phyloP scores from a whole-genome alignment of 2,113 vertebrate species.

The Gambusia affinis region DNA sequence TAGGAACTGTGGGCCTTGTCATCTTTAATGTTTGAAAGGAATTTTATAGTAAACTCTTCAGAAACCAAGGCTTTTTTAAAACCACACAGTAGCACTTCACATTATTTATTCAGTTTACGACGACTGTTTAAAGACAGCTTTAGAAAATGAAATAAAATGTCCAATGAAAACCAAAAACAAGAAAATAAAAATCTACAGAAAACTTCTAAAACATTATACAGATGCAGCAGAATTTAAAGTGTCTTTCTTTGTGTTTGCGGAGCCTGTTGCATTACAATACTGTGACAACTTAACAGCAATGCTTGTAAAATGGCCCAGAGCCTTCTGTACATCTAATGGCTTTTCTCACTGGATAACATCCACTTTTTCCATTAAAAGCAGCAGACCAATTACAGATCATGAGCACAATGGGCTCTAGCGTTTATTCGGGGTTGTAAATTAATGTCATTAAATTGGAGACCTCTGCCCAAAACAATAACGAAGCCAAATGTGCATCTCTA shows the following conservation, averaged over 20 bases:
- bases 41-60: background rate
- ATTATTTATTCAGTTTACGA: no score
- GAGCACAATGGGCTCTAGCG: background rate
- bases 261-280: background rate
- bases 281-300: slow-evolving; percentile 1
- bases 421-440: slow-evolving; percentile 19
- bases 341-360: slow-evolving; percentile 17
- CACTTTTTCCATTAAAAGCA: slow-evolving; percentile 37
- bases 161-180: no score
- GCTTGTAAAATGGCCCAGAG: slow-evolving; percentile 2
- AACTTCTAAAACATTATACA: no score
- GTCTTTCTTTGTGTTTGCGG: no score
- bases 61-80: no score
- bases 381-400: slow-evolving; percentile 32
- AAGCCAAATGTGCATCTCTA: background rate
- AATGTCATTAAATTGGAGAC: slow-evolving; percentile 19
- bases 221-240: no score
- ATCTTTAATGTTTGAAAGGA: background rate
- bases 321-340: slow-evolving; percentile 19
- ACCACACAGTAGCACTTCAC: no score
- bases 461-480: background rate
- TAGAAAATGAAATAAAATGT: no score
- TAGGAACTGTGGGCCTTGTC: slow-evolving; percentile 1
- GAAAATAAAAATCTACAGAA: no score
- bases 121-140: background rate